These are phyloP conservation scores for Typhlichthys eigenmanni DNA, from an alignment of 2,797 vertebrate genomes.

Conservation along the genomic window DNA sequence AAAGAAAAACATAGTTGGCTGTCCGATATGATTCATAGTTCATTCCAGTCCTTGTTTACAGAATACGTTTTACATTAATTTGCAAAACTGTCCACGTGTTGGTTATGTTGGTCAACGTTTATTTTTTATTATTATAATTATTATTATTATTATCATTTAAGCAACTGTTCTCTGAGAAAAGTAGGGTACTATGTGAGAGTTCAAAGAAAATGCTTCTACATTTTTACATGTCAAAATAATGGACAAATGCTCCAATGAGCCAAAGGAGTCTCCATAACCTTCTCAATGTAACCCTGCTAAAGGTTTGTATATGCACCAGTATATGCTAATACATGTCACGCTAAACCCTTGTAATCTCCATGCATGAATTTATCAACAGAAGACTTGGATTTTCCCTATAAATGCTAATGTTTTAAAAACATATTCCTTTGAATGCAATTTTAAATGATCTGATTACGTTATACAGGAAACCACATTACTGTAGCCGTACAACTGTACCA, in stretches of 20 bases:
- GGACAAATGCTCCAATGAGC: constrained; percentile 19
- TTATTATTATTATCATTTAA: too few relatives aligned
- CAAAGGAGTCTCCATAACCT: constrained; percentile 46
- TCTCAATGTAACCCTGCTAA: constrained; percentile 49
- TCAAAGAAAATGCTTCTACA: too few relatives aligned
- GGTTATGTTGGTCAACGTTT: constrained; percentile 28
- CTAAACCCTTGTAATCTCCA: constrained; percentile 72
- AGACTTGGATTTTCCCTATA: constrained; percentile 33
- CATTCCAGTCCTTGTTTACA: constrained; percentile 63
- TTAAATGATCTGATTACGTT: constrained; percentile 20
- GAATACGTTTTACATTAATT: constrained; percentile 69
- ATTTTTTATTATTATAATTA: too few relatives aligned
- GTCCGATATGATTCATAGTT: constrained; percentile 62
- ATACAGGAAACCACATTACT: constrained; percentile 2
- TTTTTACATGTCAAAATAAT: too few relatives aligned
- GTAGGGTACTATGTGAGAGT: too few relatives aligned
- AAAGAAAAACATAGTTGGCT: constrained; percentile 54
- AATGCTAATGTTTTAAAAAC: constrained; percentile 27
- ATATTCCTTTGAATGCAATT: constrained; percentile 8
- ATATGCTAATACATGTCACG: constrained; percentile 62
- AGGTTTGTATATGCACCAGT: constrained; percentile 51
- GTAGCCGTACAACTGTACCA: background rate
- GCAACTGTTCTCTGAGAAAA: too few relatives aligned
- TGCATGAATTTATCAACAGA: constrained; percentile 65
- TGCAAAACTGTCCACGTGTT: constrained; percentile 49